A percentile compares a stretch with the other conserved stretches of the same genome.
Evolutionary conservation across 2,113 vertebrate species (phyloP).

Genomic region (Aphyosemion australe): DNA sequence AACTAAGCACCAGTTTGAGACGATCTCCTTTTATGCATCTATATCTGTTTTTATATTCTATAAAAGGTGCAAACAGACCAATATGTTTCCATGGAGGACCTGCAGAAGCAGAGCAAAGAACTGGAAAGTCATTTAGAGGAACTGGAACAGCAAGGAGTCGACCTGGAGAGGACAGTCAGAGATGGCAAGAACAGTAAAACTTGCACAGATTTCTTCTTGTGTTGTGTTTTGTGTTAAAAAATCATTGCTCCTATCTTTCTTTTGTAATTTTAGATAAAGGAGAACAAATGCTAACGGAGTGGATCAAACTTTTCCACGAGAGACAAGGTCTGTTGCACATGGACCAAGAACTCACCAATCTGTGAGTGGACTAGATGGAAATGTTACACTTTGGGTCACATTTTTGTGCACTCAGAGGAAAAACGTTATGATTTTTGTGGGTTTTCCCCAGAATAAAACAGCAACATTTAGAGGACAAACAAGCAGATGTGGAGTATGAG

Average conservation of each 20-base stretch:
- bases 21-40: background rate
- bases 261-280: slow-evolving; percentile 77
- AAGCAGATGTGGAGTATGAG: slow-evolving; percentile 90
- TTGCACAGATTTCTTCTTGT: background rate
- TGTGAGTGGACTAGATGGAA: slow-evolving; percentile 80
- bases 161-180: slow-evolving; percentile 86
- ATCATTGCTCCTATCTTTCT: background rate
- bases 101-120: slow-evolving; percentile 83
- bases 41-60: background rate
- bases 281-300: slow-evolving; percentile 86
- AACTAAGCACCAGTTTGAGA: background rate
- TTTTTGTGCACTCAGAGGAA: too few species aligned
- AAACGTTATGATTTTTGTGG: background rate
- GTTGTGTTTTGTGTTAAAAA: slow-evolving; percentile 3
- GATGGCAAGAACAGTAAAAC: slow-evolving; percentile 77
- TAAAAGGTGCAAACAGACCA: slow-evolving; percentile 87
- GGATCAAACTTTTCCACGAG: slow-evolving; percentile 90
- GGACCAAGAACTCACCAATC: slow-evolving; percentile 87
- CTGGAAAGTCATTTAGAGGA: slow-evolving; percentile 84
- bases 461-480: slow-evolving; percentile 89
- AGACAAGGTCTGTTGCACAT: slow-evolving; percentile 85
- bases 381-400: background rate
- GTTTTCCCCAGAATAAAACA: slow-evolving; percentile 84
- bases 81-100: slow-evolving; percentile 81
- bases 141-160: slow-evolving; percentile 85